Evolutionary conservation across 2,113 vertebrate species (phyloP), one percentile per base, ranked within the genome.

Genomic region (Periophthalmodon schlosseri): DNA sequence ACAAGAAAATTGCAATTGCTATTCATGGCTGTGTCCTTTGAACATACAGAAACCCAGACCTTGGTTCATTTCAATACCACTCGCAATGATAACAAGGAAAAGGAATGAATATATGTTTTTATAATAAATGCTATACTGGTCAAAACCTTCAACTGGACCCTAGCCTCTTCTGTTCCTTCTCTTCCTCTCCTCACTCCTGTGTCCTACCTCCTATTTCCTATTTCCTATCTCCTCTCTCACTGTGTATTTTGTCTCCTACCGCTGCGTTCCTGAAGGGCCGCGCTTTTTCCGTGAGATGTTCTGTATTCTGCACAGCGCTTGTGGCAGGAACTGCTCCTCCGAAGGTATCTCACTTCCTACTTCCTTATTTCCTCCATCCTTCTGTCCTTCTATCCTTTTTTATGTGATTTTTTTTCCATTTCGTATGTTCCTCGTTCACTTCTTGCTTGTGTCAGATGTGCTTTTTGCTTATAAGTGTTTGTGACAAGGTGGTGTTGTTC

Each of bases 241-340:
- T 71, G 84, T 88, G 33, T 65, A 12, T 65, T 65, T 65, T 65
- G 63, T 65, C 34, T 49, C 66, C 46, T 57, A 87, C 92, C 80
- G 95, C 96, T 96, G 94, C 95, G 90, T 94, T 92, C 94, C 94
- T 96, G 95, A 98, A 99, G 97, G 96, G 95, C 94, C 96, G 93
- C 96, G 96, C 94, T 95, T 95, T 96, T 96, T 96, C 92, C 96
- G 95, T 93, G 97, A 99, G 97, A 96, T 96, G 95, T 99, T 99
- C 96, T 97, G 95, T 98, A 94, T 98, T 94, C 96, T 97, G 92
- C 97, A 97, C 95, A 96, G 93, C 93, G 93, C 96, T 96, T 98
- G 97, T 96, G 95, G 95, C 96, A 96, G 95, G 95, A 99, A 99
- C 96, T 99, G 97, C 95, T 97, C 97, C 93, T 96, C 96, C 94